Conservation (phyloP, 1,140 invertebrate species). For the Pseudomyrmex pallidus region DNA sequence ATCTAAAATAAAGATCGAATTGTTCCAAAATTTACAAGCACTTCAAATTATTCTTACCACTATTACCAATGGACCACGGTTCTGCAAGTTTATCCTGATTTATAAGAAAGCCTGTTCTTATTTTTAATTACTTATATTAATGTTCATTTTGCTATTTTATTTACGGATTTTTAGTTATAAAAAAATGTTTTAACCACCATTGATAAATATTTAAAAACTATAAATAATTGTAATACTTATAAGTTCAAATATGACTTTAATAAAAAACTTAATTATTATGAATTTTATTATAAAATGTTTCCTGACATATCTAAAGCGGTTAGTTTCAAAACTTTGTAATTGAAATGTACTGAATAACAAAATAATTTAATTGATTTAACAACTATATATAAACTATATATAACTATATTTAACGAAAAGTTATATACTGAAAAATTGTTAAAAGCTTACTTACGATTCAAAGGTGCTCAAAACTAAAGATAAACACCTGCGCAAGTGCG, state of each 20-base stretch:
- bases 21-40: too few species aligned
- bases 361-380: background rate
- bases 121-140: too few species aligned
- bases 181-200: background rate
- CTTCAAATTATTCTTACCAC: too few species aligned
- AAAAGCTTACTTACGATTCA: background rate
- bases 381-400: background rate
- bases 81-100: too few species aligned
- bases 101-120: too few species aligned
- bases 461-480: background rate
- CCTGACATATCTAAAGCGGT: background rate
- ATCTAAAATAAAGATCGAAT: too few species aligned
- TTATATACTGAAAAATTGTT: background rate
- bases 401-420: background rate
- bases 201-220: conserved; percentile 22
- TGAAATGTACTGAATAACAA: background rate
- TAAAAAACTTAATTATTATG: background rate
- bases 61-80: too few species aligned
- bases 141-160: too few species aligned
- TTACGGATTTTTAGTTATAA: too few species aligned
- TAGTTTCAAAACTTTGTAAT: background rate
- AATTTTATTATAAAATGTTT: background rate
- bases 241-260: conserved; percentile 12
- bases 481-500: background rate
- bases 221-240: conserved; percentile 12